Evolutionary conservation across 2,888 invertebrate genomes (phyloP), one percentile per base, ranked within the genome.

Genomic region (Amblyjoppa proteus): DNA sequence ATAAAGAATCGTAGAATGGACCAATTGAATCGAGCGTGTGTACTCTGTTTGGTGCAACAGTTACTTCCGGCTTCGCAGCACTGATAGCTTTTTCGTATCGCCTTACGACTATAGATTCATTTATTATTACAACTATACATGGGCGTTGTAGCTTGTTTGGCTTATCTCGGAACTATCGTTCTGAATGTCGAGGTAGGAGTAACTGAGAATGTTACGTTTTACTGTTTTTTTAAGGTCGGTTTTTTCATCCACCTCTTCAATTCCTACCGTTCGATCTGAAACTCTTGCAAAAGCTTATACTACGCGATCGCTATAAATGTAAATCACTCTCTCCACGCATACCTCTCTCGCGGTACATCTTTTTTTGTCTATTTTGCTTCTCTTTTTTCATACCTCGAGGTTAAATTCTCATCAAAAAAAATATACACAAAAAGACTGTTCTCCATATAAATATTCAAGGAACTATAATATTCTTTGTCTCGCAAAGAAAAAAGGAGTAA

Each of bases 1-100:
- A 28, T 31, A 64, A 53, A 41, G n/a, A 64, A 81, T 77, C 49
- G 70, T 34, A 20, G 34, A 28, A 38, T n/a, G 56, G 11, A 53
- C 45, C 7, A 66, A 64, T 16, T 16, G 6, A 51, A 77, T 61
- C 49, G 49, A 25, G 31, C 53, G 25, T 4, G 31, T 31, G 28
- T 31, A 31, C 3, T 2, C 3, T 31, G 3, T 31, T 31, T 3
- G 3, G 28, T 31, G 38, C 2, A 25, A 20, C 13, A 31, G 20
- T 20, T 20, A 20, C 20, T 20, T 20, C 20, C 20, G 20, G 20
- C 0, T 20, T 20, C 20, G 20, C 0, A 20, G 20, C 20, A 20
- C 20, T 20, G 20, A 20, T 20, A 34, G 34, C 45, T 25, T 74
- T 45, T 3, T 28, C 38, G n/a, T 74, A 6, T 6, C n/a, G 56